Evolutionary conservation across 2,113 vertebrate species (phyloP), one percentile per base, ranked within the genome.

Genomic region (Phalacrocorax pelagicus): DNA sequence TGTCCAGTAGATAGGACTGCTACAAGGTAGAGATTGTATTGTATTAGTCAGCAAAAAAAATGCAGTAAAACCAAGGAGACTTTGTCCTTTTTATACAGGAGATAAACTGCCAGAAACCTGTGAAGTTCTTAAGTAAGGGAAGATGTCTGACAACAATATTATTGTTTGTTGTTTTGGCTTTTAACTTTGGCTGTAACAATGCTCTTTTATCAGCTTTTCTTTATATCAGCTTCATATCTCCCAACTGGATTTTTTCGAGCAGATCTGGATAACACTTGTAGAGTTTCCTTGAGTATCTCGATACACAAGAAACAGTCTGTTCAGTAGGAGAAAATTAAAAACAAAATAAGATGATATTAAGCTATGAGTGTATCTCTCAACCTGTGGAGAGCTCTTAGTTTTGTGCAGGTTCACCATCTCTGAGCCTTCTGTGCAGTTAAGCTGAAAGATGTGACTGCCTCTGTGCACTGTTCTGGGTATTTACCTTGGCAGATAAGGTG

Each of bases 51-150:
- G 81, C 11, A 78, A 27, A 86, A 78, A 78, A 72, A 42, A 49
- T 8, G 16, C 52, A 23, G 5, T 74, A 29, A 81, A 78, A 63
- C 0, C 20, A 52, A 38, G n/a, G 51, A 32, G 22, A 15, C 9
- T 42, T 0, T 0, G 15, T 42, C 13, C 11, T 81, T 88, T 81
- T 75, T 65, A 11, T 40, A n/a, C 1, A 36, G 30, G n/a, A 63
- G 36, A n/a, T 92, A 88, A 80, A 9, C 21, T 49, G 8, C 14
- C 52, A 80, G 55, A 78, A 83, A 36, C 36, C 26, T 74, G 26
- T 59, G 15, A 69, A 44, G 30, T 47, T 74, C 18, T 73, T 77
- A 62, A 69, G 55, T 47, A 67, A 66, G 22, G 58, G 57, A 77
- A 16, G 29, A 22, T 27, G 22, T 85, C 59, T 81, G 70, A 46